These are phyloP conservation scores for Aphaenogaster ashmeadi DNA, from an alignment of 1,140 invertebrate species.

Conservation along the genomic window DNA sequence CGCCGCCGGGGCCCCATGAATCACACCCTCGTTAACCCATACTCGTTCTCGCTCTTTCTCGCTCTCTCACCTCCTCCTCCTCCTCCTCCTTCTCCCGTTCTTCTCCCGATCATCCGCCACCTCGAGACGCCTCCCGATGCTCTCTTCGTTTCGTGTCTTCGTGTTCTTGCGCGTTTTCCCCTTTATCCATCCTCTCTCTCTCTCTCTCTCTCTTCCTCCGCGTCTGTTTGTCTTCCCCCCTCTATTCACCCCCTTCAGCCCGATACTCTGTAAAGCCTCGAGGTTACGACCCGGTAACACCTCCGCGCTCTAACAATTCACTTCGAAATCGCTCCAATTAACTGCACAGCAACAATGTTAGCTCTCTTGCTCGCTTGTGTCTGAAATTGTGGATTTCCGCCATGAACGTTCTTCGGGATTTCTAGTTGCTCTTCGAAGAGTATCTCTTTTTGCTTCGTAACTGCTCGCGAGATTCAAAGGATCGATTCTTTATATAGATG, in stretches of 20 bases:
- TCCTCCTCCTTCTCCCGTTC: slow-evolving; percentile 2
- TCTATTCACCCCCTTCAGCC: background rate
- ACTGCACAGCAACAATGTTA: slow-evolving; percentile 38
- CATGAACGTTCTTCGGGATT: background rate
- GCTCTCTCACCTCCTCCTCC: background rate
- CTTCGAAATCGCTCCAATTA: slow-evolving; percentile 55
- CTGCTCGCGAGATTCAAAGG: background rate
- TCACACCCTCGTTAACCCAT: slow-evolving; percentile 85
- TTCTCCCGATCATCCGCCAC: slow-evolving; percentile 66
- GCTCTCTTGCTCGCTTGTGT: slow-evolving; percentile 11
- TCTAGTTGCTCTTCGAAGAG: slow-evolving; percentile 3
- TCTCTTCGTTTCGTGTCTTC: slow-evolving; percentile 46
- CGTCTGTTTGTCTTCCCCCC: slow-evolving; percentile 43
- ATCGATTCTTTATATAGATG: background rate
- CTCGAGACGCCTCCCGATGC: slow-evolving; percentile 59
- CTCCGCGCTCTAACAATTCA: slow-evolving; percentile 71
- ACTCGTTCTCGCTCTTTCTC: slow-evolving; percentile 66
- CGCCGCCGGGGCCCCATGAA: slow-evolving; percentile 82
- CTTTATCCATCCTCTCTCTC: background rate
- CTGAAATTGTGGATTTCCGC: slow-evolving; percentile 49
- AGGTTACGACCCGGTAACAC: slow-evolving; percentile 71
- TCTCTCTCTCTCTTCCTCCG: background rate
- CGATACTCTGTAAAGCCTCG: slow-evolving; percentile 36
- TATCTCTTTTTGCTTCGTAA: background rate
- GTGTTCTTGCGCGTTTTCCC: slow-evolving; percentile 28